These are phyloP conservation scores for Heliothis peltigera DNA, from an alignment of 2,888 invertebrate species.

Conservation along the genomic window DNA sequence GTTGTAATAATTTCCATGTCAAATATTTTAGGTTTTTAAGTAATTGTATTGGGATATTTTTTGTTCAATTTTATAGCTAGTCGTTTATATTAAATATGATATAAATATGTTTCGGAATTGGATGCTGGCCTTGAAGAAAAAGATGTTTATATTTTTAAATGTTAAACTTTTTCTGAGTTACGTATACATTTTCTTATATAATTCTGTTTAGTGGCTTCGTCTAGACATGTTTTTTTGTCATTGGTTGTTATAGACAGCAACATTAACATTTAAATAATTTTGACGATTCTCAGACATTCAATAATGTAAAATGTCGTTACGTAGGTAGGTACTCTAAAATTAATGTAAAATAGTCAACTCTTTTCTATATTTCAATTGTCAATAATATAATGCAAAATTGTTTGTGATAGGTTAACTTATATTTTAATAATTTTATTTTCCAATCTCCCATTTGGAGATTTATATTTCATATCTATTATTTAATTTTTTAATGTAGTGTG, in stretches of 20 bases:
- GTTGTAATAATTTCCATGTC: not conserved
- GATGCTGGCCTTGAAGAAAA: not conserved
- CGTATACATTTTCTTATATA: not conserved
- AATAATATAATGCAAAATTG: too few species aligned
- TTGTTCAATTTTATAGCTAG: too few species aligned
- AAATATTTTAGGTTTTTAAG: not conserved
- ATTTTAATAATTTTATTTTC: too few species aligned
- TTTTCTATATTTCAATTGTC: not conserved
- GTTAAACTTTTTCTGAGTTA: not conserved
- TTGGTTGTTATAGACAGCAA: conserved; percentile 2
- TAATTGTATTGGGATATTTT: too few species aligned
- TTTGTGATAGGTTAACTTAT: too few species aligned
- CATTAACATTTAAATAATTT: not conserved
- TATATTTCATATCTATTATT: too few species aligned
- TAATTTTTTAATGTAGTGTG: too few species aligned
- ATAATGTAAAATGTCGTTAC: not conserved
- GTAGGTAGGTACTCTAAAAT: not conserved
- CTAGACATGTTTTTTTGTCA: conserved; percentile 11
- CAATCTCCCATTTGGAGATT: too few species aligned
- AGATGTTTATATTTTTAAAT: not conserved
- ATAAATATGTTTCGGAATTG: too few species aligned
- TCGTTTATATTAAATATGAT: too few species aligned
- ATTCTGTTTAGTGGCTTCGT: conserved; percentile 14
- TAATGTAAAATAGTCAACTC: not conserved
- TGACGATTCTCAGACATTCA: not conserved